phyloP scores from a whole-genome alignment of 2,888 invertebrate genomes.

The Drosophila algonquin region DNA sequence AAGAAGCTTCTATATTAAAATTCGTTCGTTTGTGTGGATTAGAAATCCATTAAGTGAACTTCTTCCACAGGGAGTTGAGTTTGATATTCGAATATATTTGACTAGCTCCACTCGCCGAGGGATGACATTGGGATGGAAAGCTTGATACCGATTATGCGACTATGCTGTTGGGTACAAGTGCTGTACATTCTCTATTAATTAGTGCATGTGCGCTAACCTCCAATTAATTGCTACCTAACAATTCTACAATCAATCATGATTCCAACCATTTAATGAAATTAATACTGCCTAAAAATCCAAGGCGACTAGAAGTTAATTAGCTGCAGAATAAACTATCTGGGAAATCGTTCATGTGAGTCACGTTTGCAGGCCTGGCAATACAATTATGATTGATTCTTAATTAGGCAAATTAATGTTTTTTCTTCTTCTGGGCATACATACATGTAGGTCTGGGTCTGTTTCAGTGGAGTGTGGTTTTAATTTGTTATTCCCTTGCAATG shows the following conservation, averaged over 20 bases:
- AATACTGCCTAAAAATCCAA: neutral
- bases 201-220: neutral
- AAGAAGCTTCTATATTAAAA: conserved; percentile 12
- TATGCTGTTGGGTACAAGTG: no score
- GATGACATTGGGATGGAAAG: no score
- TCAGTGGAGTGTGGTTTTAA: conserved; percentile 51
- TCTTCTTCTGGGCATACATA: neutral
- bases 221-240: neutral
- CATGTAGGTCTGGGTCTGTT: neutral
- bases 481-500: conserved; percentile 57
- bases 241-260: neutral
- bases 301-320: conserved; percentile 35
- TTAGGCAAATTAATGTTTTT: conserved; percentile 35
- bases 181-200: neutral
- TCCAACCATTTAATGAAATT: conserved; percentile 16
- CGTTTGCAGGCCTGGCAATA: conserved; percentile 16
- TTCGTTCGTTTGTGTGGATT: conserved; percentile 20
- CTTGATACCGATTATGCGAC: neutral
- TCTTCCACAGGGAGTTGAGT: neutral
- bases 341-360: conserved; percentile 1
- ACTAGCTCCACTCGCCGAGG: no score
- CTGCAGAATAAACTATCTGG: neutral
- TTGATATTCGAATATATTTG: neutral
- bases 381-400: conserved; percentile 42
- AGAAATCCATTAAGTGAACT: conserved; percentile 16